A percentile compares a stretch with the other conserved stretches of the same genome.
phyloP scores from a whole-genome alignment of 2,113 vertebrate genomes.

The Eclectus roratus region DNA sequence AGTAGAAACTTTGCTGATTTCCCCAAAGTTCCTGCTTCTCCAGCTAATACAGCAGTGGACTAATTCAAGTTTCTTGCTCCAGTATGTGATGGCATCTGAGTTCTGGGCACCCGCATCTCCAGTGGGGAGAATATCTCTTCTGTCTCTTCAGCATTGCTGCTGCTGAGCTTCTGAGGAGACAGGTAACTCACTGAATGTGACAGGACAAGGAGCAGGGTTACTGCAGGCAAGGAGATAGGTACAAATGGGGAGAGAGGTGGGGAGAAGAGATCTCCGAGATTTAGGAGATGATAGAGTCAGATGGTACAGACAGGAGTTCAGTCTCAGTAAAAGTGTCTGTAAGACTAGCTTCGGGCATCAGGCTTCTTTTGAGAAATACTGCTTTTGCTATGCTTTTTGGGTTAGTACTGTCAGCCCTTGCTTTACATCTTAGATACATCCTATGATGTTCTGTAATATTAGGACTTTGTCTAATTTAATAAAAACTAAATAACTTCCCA shows the following conservation, averaged over 20 bases:
- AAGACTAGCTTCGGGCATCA: not conserved
- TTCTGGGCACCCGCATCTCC: not conserved
- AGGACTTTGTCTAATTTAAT: not conserved
- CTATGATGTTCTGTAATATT: not conserved
- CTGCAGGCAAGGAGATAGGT: not conserved
- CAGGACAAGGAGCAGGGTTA: not conserved
- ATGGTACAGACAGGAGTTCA: not conserved
- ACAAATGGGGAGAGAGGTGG: not conserved
- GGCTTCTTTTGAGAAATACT: not conserved
- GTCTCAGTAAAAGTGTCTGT: not conserved
- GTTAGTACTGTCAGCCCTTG: not conserved
- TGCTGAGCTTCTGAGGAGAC: not conserved
- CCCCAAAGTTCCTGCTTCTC: not conserved
- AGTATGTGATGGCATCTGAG: not conserved
- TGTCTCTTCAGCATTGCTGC: not conserved
- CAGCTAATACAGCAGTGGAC: not conserved
- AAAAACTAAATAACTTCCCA: not conserved
- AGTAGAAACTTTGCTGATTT: not conserved
- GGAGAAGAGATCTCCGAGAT: not conserved
- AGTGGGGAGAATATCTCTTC: not conserved
- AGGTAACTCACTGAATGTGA: not conserved
- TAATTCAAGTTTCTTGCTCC: not conserved
- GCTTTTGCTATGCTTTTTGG: not conserved
- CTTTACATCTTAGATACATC: not conserved
- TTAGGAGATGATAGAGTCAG: not conserved